phyloP scores from a whole-genome alignment of 2,888 invertebrate genomes.

The Oscheius onirici region DNA sequence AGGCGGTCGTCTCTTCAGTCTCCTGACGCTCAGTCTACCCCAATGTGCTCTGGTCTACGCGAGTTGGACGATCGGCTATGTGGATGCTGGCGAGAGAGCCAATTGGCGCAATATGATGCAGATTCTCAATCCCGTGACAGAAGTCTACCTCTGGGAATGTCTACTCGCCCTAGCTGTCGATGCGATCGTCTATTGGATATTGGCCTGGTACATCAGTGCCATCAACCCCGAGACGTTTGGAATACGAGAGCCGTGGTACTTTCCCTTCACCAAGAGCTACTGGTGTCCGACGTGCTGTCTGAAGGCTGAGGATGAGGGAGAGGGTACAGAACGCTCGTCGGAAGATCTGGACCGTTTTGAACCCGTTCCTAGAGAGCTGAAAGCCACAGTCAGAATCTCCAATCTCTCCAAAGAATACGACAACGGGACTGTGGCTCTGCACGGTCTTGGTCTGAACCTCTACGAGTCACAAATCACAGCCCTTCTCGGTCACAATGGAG shows the following conservation, averaged over 20 bases:
- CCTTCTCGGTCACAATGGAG: constrained; percentile 76
- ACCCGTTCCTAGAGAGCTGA: constrained; percentile 73
- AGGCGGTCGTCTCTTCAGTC: constrained; percentile 43
- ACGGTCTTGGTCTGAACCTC: constrained; percentile 80
- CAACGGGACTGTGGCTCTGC: constrained; percentile 80
- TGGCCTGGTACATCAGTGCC: constrained; percentile 78
- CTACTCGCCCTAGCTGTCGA: constrained; percentile 81
- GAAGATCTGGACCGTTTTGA: constrained; percentile 71
- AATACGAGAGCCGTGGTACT: constrained; percentile 77
- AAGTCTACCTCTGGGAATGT: constrained; percentile 49
- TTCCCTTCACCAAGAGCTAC: constrained; percentile 75
- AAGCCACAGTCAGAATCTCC: constrained; percentile 81
- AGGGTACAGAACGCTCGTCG: neutral
- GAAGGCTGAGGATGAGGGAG: neutral
- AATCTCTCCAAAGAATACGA: constrained; percentile 80
- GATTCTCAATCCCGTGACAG: no score
- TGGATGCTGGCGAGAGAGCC: constrained; percentile 77
- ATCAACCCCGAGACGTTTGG: constrained; percentile 76
- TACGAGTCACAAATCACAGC: constrained; percentile 81
- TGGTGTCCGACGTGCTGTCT: constrained; percentile 75
- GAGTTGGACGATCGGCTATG: constrained; percentile 78
- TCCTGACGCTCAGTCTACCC: constrained; percentile 79
- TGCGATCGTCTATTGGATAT: constrained; percentile 74
- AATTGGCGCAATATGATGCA: constrained; percentile 53
- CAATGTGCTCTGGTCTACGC: constrained; percentile 86